A percentile compares a stretch with the other conserved stretches of the same genome.
Evolutionary conservation across 2,797 vertebrate genomes (phyloP).

Genomic region (Taenioides sp.): DNA sequence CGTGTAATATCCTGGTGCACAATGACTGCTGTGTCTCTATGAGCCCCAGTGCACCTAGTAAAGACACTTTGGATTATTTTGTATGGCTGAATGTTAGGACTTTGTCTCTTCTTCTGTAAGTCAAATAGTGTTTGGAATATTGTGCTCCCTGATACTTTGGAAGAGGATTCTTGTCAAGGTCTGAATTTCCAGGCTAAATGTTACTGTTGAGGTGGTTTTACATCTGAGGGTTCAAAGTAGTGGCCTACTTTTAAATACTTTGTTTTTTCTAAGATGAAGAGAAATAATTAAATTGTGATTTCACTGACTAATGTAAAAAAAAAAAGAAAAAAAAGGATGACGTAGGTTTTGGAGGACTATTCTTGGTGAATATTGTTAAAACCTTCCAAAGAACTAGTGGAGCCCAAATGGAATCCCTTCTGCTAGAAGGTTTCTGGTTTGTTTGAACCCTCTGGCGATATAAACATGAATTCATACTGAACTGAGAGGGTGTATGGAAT

Average conservation of each 20-base stretch:
- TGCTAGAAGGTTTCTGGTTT: constrained; percentile 74
- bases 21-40: constrained; percentile 72
- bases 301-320: constrained; percentile 60
- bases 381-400: constrained; percentile 77
- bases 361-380: constrained; percentile 68
- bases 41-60: constrained; percentile 53
- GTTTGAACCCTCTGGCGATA: constrained; percentile 69
- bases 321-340: constrained; percentile 31
- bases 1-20: constrained; percentile 50
- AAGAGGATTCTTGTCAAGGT: constrained; percentile 74
- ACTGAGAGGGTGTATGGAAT: constrained; percentile 67
- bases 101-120: constrained; percentile 71
- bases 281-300: constrained; percentile 61
- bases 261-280: constrained; percentile 72
- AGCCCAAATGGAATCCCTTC: constrained; percentile 76
- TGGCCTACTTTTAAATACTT: constrained; percentile 76
- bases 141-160: constrained; percentile 75
- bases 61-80: constrained; percentile 70
- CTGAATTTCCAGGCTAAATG: constrained; percentile 70
- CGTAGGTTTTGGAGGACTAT: constrained; percentile 64
- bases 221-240: constrained; percentile 83
- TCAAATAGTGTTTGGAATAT: constrained; percentile 76
- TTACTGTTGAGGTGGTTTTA: constrained; percentile 85
- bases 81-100: constrained; percentile 77
- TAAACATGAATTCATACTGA: constrained; percentile 70